Percentiles rank a stretch among this genome's conserved stretches.
Evolutionary conservation across 1,140 invertebrate species (phyloP).

Genomic region (Drosophila bipectinata): DNA sequence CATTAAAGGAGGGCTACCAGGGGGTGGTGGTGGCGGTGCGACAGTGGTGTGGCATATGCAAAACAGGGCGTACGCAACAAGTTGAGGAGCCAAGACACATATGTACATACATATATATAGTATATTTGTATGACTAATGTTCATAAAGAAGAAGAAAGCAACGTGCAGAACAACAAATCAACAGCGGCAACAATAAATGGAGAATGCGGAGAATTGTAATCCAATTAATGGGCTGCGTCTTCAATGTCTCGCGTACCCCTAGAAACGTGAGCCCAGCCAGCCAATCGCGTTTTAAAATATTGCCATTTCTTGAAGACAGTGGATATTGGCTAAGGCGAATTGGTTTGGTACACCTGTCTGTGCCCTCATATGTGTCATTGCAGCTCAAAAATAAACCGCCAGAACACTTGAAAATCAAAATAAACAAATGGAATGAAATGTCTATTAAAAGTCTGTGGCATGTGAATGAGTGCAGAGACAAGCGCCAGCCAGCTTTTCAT

Average conservation of each 20-base stretch:
- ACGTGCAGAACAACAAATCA: slow-evolving; percentile 41
- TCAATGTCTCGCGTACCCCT: slow-evolving; percentile 41
- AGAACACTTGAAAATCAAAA: slow-evolving; percentile 9
- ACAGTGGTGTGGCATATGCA: slow-evolving; percentile 25
- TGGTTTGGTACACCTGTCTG: too few species aligned
- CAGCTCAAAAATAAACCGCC: slow-evolving; percentile 35
- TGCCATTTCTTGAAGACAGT: background rate
- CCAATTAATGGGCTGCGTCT: slow-evolving; percentile 66
- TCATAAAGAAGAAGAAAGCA: slow-evolving; percentile 37
- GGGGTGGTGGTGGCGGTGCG: slow-evolving; percentile 3
- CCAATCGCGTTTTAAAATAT: slow-evolving; percentile 28
- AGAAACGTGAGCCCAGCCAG: slow-evolving; percentile 36
- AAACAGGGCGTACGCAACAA: slow-evolving; percentile 54
- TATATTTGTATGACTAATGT: slow-evolving; percentile 43
- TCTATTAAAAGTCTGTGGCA: slow-evolving; percentile 42
- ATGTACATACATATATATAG: too few species aligned
- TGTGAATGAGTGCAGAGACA: slow-evolving; percentile 39
- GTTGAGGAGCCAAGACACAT: slow-evolving; percentile 39
- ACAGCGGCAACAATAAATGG: slow-evolving; percentile 15
- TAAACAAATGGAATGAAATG: slow-evolving; percentile 34
- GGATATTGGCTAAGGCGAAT: background rate
- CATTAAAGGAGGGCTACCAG: slow-evolving; percentile 21
- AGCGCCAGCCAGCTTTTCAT: slow-evolving; percentile 45
- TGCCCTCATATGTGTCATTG: slow-evolving; percentile 38
- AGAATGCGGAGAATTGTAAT: slow-evolving; percentile 65